Evolutionary conservation across 2,797 vertebrate species (phyloP), one percentile per base, ranked within the genome.

Genomic region (Gadopsis bispinosus): DNA sequence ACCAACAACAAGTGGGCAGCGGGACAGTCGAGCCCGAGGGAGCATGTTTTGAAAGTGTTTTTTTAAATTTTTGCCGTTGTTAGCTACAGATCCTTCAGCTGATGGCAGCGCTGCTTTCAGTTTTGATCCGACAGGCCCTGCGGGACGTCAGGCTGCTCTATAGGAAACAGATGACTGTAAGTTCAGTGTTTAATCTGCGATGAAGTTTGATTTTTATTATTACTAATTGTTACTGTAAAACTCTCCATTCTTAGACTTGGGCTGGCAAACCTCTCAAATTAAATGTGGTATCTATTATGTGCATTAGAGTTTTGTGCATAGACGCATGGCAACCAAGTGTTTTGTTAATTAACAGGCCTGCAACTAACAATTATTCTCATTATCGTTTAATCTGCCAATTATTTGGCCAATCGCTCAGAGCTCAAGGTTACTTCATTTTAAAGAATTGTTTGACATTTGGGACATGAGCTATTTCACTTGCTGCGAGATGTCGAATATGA

Each of bases 1-100:
- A 79, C 77, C 58, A 58, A 59, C 76, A 78, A 66, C 79, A 75
- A 84, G 83, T 53, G 59, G 76, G 73, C 83, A 69, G 60, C 22
- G 69, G 67, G 77, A 10, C 43, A 1, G 47, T 39, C 0, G 39
- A 58, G 63, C 47, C 61, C 1, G 43, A 54, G 53, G 35, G 63
- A 48, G 5, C 0, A 13, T 58, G 60, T 64, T 73, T 45, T 50
- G 13, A 53, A 20, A 35, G 26, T 17, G 4, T 14, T 53, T 48
- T 50, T 26, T 7, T 9, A 7, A 33, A 35, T 47, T 31, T 61
- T 56, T 4, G 8, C 26, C 62, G 16, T 39, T 37, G 51, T 60
- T 58, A 12, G 8, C 29, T 37, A 1, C 26, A 68, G 62, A 33
- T 43, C 5, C 12, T 60, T 63, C 7, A 22, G 8, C n/a, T 5